Percentiles rank a stretch among this genome's conserved stretches.
Conservation (phyloP, 2,113 vertebrate species). For the Heterotis niloticus region DNA sequence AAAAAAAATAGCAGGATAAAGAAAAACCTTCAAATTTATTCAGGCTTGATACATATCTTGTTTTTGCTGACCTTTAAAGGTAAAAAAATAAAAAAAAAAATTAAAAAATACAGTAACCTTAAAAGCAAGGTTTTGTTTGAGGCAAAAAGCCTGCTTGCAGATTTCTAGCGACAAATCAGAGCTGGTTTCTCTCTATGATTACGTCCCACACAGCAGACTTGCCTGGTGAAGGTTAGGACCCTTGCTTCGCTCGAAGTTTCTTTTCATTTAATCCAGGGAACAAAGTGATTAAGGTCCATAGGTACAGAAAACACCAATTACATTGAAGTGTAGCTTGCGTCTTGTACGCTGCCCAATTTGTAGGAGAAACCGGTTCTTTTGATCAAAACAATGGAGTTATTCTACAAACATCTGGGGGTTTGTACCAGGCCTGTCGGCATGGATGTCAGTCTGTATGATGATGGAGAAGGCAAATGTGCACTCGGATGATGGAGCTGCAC, state of each 20-base stretch:
- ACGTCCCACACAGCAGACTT: constrained; percentile 7
- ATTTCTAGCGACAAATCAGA: background rate
- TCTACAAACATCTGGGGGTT: background rate
- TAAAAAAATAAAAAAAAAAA: too few species aligned
- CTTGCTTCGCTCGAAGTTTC: constrained; percentile 52
- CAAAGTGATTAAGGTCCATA: constrained; percentile 64
- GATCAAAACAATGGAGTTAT: constrained; percentile 32
- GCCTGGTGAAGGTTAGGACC: constrained; percentile 54
- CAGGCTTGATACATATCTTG: constrained; percentile 33
- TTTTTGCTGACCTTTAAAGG: constrained; percentile 25
- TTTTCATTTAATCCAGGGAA: constrained; percentile 60
- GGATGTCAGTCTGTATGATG: constrained; percentile 15
- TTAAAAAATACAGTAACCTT: constrained; percentile 26
- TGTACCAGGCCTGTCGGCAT: background rate
- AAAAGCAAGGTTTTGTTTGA: constrained; percentile 21
- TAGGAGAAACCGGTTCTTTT: constrained; percentile 50
- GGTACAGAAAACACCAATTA: constrained; percentile 64
- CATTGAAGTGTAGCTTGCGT: constrained; percentile 48
- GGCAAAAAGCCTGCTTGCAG: constrained; percentile 25
- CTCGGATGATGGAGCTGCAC: background rate
- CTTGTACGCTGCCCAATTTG: constrained; percentile 52
- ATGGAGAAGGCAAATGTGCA: constrained; percentile 20
- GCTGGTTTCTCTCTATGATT: background rate
- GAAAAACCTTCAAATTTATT: constrained; percentile 29
- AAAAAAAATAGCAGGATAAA: constrained; percentile 11